Percentiles rank a stretch among this genome's conserved stretches.
These are phyloP conservation scores for Lutjanus erythropterus DNA, from an alignment of 2,113 vertebrate species.

Conservation along the genomic window DNA sequence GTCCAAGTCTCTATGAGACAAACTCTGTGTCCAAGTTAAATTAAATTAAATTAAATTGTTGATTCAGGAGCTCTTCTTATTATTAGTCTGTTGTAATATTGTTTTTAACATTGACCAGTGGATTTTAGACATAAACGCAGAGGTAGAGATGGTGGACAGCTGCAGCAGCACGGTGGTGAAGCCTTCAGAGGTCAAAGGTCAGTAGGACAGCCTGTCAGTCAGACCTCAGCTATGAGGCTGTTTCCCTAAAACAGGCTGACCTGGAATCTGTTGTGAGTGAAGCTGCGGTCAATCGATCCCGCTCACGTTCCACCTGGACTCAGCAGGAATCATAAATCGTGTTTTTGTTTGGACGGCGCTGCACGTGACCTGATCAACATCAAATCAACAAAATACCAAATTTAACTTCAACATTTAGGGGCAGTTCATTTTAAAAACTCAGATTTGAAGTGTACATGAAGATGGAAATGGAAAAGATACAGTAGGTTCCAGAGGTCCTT, in stretches of 20 bases:
- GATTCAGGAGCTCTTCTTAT: no score
- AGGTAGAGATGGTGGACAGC: not conserved
- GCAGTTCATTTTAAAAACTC: no score
- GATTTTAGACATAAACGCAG: not conserved
- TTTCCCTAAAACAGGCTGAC: slow-evolving; percentile 38
- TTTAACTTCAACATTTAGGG: no score
- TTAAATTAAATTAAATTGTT: no score
- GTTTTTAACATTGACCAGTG: no score
- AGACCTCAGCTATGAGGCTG: slow-evolving; percentile 2
- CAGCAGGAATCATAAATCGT: not conserved
- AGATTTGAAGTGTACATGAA: no score
- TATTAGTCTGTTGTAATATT: no score
- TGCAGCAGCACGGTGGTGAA: not conserved
- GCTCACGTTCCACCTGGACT: not conserved
- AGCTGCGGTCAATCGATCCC: not conserved
- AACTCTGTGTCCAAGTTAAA: no score
- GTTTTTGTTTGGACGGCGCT: not conserved
- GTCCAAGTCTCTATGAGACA: no score
- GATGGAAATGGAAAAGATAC: no score
- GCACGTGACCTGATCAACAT: not conserved
- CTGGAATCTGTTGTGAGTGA: slow-evolving; percentile 8
- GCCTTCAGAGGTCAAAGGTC: slow-evolving; percentile 12
- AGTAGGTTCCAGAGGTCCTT: no score
- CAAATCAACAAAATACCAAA: not conserved
- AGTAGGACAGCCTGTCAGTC: not conserved